Evolutionary conservation across 2,888 invertebrate species (phyloP), one percentile per base, ranked within the genome.

Genomic region (Automeris io): DNA sequence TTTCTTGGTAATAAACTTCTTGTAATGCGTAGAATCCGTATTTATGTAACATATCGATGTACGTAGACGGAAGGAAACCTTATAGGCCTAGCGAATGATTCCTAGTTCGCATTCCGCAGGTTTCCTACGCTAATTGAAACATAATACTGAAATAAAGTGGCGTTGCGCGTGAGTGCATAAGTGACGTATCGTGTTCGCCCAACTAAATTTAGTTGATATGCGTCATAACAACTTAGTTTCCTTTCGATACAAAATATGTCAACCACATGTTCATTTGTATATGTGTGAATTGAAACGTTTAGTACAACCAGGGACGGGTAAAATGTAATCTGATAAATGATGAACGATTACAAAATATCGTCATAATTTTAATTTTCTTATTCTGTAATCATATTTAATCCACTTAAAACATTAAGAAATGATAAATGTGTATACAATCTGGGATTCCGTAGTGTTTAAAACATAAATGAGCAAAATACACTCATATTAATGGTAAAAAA

Each of bases 111-210:
- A 21, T 6, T 25, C 8, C 13, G 3, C 12, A 22, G 37, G 37
- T 34, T 37, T 25, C 40, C 18, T 33, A 23, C n/a, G 13, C 39
- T 26, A 38, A 33, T 12, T 21, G 39, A 33, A 41, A 41, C 26
- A 18, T 24, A 13, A 39, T n/a, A 39, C 16, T 21, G 18, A 8
- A 29, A 16, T 8, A 9, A 4, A 29, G 16, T 16, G 16, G 13
- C 16, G 5, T 16, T 16, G n/a, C 8, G n/a, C 8, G n/a, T 16
- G 29, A 13, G 8, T 26, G 26, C 26, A 29, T 16, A 29, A 7
- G 2, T 16, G 16, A 1, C 8, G 29, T 29, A 16, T 29, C 29
- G 29, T 29, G 8, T 29, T 16, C 29, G 16, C 16, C 16, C n/a
- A 29, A 29, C 29, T 29, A 29, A 29, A 29, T 29, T 29, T 29